Evolutionary conservation across 2,113 vertebrate genomes (phyloP).

Genomic region (Nothocercus nigrocapillus): DNA sequence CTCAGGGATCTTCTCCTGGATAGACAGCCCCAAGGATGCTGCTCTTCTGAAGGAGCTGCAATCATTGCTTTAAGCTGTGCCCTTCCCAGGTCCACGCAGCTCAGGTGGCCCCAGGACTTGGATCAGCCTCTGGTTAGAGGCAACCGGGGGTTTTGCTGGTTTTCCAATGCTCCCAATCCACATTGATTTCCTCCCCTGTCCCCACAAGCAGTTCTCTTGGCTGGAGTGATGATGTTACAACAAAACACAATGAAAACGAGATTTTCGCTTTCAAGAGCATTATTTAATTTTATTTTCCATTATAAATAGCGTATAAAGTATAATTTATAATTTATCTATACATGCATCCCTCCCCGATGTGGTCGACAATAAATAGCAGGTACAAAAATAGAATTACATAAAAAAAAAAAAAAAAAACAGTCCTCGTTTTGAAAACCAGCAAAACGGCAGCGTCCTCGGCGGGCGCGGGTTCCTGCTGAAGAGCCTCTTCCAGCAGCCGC

Average conservation of each 20-base stretch:
- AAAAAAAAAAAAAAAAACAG: background rate
- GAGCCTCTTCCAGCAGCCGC: background rate
- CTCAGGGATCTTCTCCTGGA: background rate
- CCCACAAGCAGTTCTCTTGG: fast-evolving
- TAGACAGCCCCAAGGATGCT: background rate
- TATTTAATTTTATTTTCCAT: background rate
- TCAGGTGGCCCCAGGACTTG: background rate
- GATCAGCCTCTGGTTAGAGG: background rate
- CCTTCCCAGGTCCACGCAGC: background rate
- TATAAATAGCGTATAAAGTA: background rate
- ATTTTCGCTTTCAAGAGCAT: background rate
- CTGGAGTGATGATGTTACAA: background rate
- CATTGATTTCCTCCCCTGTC: fast-evolving
- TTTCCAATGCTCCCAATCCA: background rate
- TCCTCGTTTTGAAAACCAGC: background rate
- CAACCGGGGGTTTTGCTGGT: background rate
- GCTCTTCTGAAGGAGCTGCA: fast-evolving
- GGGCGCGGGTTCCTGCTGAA: background rate
- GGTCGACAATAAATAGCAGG: constrained; percentile 37
- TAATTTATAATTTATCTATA: background rate
- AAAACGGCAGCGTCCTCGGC: background rate
- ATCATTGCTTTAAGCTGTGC: fast-evolving
- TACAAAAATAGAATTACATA: constrained; percentile 26
- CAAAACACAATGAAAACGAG: fast-evolving
- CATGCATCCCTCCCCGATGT: background rate